Conservation (phyloP, 2,888 invertebrate genomes). For the Drosophila peninsularis region DNA sequence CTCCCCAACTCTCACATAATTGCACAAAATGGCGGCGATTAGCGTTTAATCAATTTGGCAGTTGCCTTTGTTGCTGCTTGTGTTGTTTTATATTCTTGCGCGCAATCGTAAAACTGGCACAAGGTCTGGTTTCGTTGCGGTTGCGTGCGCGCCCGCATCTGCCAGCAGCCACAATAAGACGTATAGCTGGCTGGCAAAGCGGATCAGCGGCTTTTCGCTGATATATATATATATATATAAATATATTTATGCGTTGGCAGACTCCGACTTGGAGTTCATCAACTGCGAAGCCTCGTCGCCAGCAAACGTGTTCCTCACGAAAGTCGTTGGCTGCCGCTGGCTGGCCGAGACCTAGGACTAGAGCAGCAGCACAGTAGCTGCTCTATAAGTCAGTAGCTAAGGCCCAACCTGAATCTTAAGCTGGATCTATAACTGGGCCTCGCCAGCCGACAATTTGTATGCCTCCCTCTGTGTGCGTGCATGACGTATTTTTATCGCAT, state of each 20-base stretch:
- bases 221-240: conserved; percentile 42
- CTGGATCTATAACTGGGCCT: conserved; percentile 1
- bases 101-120: conserved; percentile 74
- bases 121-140: conserved; percentile 74
- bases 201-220: conserved; percentile 70
- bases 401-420: not conserved
- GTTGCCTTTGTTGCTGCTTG: conserved; percentile 5
- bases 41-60: conserved; percentile 75
- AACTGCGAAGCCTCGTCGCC: conserved; percentile 71
- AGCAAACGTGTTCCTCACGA: conserved; percentile 61
- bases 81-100: conserved; percentile 58
- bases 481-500: conserved; percentile 52
- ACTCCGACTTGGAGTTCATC: conserved; percentile 69
- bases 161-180: conserved; percentile 55
- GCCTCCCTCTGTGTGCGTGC: conserved; percentile 3
- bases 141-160: conserved; percentile 60
- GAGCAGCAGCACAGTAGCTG: conserved; percentile 24
- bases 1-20: conserved; percentile 36
- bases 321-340: conserved; percentile 44
- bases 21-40: conserved; percentile 75
- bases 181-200: conserved; percentile 60
- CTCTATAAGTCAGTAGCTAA: conserved; percentile 62
- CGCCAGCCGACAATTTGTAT: conserved; percentile 10
- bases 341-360: conserved; percentile 29
- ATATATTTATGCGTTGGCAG: conserved; percentile 37